Conservation (phyloP, 2,888 invertebrate species). For the Anagyrus pseudococci region DNA sequence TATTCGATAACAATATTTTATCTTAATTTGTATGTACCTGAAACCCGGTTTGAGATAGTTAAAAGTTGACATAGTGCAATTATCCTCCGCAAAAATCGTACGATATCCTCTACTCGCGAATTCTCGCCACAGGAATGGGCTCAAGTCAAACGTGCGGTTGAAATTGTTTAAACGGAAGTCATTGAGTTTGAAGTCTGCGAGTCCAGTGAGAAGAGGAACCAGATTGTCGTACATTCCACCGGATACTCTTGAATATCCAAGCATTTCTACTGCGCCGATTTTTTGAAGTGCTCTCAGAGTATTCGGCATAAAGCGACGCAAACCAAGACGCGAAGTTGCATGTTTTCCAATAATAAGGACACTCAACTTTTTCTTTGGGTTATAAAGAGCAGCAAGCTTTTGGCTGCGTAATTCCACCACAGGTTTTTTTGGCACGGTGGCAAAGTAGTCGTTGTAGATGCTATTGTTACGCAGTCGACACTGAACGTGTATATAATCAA, state of each 20-base stretch:
- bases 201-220: constrained; percentile 79
- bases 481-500: constrained; percentile 74
- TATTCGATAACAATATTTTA: neutral
- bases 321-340: constrained; percentile 84
- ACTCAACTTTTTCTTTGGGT: no score
- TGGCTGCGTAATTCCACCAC: constrained; percentile 49
- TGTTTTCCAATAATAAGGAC: constrained; percentile 85
- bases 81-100: constrained; percentile 86
- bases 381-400: constrained; percentile 53
- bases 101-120: constrained; percentile 75
- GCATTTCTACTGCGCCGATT: constrained; percentile 76
- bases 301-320: constrained; percentile 82
- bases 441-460: constrained; percentile 74
- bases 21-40: constrained; percentile 43
- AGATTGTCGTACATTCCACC: constrained; percentile 95
- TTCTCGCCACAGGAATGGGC: constrained; percentile 85
- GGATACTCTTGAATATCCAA: constrained; percentile 92
- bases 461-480: constrained; percentile 63
- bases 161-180: constrained; percentile 72
- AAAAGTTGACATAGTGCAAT: constrained; percentile 79
- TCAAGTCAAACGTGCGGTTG: constrained; percentile 74
- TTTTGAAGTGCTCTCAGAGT: constrained; percentile 70
- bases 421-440: constrained; percentile 67
- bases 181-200: constrained; percentile 70
- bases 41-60: constrained; percentile 83